Conservation (phyloP, 2,888 invertebrate genomes). For the Drosophila antonietae region DNA sequence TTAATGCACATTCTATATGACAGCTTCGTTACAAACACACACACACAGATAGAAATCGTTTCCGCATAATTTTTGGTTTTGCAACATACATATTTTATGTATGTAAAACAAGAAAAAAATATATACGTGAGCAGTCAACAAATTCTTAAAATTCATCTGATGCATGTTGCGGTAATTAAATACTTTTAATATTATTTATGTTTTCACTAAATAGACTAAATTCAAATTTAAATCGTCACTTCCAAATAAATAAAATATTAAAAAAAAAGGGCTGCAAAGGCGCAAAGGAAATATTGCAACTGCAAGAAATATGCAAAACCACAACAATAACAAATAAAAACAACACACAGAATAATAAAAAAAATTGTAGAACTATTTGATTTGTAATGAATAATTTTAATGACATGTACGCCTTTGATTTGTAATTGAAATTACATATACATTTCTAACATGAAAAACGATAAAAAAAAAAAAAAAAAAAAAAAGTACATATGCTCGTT, state of each 20-base stretch:
- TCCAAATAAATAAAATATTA: conserved; percentile 14
- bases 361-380: conserved; percentile 76
- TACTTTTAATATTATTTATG: conserved; percentile 41
- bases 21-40: conserved; percentile 48
- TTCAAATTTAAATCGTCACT: conserved; percentile 20
- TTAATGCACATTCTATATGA: conserved; percentile 53
- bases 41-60: conserved; percentile 23
- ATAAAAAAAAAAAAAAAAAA: conserved; percentile 40
- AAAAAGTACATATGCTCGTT: conserved; percentile 20
- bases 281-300: conserved; percentile 41
- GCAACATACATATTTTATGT: conserved; percentile 30
- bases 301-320: conserved; percentile 44
- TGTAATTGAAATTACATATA: conserved; percentile 77
- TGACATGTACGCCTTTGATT: conserved; percentile 74
- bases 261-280: conserved; percentile 40
- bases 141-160: conserved; percentile 25
- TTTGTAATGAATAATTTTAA: conserved; percentile 79
- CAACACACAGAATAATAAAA: conserved; percentile 46
- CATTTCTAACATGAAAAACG: conserved; percentile 75
- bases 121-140: background rate
- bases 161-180: conserved; percentile 36
- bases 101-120: conserved; percentile 9
- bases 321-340: conserved; percentile 5
- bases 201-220: conserved; percentile 23
- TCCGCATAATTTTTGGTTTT: conserved; percentile 47